A percentile compares a stretch with the other conserved stretches of the same genome.
Evolutionary conservation across 2,888 invertebrate genomes (phyloP).

Genomic region (Hydraecia micacea): DNA sequence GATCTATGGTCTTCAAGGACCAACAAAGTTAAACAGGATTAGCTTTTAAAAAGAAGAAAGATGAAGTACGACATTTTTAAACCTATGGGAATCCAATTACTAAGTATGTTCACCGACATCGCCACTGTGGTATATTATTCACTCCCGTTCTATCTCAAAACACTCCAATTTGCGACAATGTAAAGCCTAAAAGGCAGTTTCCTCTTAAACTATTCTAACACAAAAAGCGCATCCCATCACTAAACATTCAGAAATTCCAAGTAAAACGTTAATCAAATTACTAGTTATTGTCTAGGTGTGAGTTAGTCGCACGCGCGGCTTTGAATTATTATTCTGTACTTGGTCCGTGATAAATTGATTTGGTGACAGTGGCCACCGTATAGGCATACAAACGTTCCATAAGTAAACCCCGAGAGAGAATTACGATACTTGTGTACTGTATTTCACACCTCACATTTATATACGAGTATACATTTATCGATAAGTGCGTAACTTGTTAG

Average conservation of each 20-base stretch:
- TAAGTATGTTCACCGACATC: background rate
- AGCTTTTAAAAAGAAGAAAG: too few relatives aligned
- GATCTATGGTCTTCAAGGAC: background rate
- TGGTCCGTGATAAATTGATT: slow-evolving; percentile 84
- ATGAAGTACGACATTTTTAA: background rate
- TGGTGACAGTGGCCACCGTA: slow-evolving; percentile 79
- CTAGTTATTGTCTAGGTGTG: slow-evolving; percentile 82
- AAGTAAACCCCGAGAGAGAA: slow-evolving; percentile 76
- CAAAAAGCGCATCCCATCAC: slow-evolving; percentile 32
- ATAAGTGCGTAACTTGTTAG: slow-evolving; percentile 61
- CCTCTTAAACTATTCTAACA: background rate
- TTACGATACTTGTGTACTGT: slow-evolving; percentile 73
- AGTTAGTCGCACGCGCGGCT: slow-evolving; percentile 80
- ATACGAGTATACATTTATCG: slow-evolving; percentile 67
- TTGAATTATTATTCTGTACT: slow-evolving; percentile 82
- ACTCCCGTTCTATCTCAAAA: background rate
- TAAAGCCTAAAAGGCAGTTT: background rate
- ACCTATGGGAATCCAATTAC: background rate
- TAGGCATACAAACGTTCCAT: slow-evolving; percentile 82
- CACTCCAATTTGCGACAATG: background rate
- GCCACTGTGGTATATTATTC: background rate
- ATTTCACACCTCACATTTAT: slow-evolving; percentile 74
- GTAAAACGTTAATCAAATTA: slow-evolving; percentile 79
- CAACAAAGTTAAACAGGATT: background rate
- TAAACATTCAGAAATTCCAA: slow-evolving; percentile 69